phyloP scores from a whole-genome alignment of 2,888 invertebrate genomes.

The Apoda limacodes region DNA sequence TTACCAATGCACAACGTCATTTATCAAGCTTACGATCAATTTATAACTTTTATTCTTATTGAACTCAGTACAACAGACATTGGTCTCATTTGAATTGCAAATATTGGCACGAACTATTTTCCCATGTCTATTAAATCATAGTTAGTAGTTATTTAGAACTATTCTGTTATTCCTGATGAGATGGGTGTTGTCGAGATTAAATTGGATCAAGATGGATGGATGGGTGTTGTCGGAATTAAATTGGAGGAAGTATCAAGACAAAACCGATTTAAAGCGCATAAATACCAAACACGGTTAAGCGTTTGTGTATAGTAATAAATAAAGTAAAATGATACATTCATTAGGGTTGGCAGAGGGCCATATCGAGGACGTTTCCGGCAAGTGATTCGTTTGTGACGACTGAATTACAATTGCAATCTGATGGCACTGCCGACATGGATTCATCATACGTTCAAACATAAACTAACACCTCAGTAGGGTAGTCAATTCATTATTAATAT shows the following conservation, averaged over 20 bases:
- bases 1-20: slow-evolving; percentile 29
- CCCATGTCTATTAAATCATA: slow-evolving; percentile 44
- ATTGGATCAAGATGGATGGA: too few relatives aligned
- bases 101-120: slow-evolving; percentile 40
- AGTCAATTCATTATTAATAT: too few relatives aligned
- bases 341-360: slow-evolving; percentile 54
- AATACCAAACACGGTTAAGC: slow-evolving; percentile 5
- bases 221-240: too few relatives aligned
- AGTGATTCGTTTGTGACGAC: slow-evolving; percentile 48
- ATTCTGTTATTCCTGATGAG: too few relatives aligned
- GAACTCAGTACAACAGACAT: slow-evolving; percentile 29
- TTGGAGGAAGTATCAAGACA: too few relatives aligned
- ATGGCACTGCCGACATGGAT: slow-evolving; percentile 36
- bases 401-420: slow-evolving; percentile 49
- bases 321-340: slow-evolving; percentile 39
- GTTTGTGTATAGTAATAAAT: slow-evolving; percentile 29
- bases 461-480: too few relatives aligned
- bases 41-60: slow-evolving; percentile 38
- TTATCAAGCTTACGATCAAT: slow-evolving; percentile 30
- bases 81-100: slow-evolving; percentile 39
- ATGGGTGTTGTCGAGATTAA: slow-evolving; percentile 15
- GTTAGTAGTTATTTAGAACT: too few relatives aligned
- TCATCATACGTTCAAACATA: too few relatives aligned
- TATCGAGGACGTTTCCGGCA: slow-evolving; percentile 50
- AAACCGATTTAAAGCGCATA: too few relatives aligned